Percentiles rank a stretch among this genome's conserved stretches.
These are phyloP conservation scores for Romanogobio albipinnatus DNA, from an alignment of 2,113 vertebrate species.

Conservation along the genomic window DNA sequence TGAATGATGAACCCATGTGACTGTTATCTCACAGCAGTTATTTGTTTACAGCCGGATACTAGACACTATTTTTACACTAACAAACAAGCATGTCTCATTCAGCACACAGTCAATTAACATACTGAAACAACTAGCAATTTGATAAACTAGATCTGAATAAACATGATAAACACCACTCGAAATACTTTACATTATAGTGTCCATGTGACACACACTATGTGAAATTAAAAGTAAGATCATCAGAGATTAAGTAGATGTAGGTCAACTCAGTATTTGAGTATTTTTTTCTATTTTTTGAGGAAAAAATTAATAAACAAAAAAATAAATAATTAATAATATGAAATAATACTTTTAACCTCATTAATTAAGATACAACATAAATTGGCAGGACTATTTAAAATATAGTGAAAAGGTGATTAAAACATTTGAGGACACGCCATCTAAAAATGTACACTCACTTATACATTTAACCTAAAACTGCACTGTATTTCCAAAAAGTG, in stretches of 20 bases:
- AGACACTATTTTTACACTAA: not conserved
- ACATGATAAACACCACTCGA: not conserved
- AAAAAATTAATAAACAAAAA: not conserved
- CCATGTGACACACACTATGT: not conserved
- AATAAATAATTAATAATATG: not conserved
- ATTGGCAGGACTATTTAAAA: not conserved
- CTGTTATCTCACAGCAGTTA: not conserved
- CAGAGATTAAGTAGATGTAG: not conserved
- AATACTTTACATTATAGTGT: no score
- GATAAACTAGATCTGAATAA: not conserved
- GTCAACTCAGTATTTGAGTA: not conserved
- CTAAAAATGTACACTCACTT: not conserved
- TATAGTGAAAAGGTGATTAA: not conserved
- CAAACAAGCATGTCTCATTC: not conserved
- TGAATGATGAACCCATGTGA: constrained; percentile 22
- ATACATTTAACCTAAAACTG: not conserved
- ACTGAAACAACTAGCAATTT: not conserved
- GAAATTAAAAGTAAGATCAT: not conserved
- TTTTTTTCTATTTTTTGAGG: not conserved
- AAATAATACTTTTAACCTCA: not conserved
- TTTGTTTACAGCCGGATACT: not conserved
- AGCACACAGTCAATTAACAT: not conserved
- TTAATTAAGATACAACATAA: not conserved
- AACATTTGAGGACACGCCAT: not conserved
- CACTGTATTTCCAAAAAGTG: not conserved